These are phyloP conservation scores for Cetonia aurata DNA, from an alignment of 2,888 invertebrate genomes.

Conservation along the genomic window DNA sequence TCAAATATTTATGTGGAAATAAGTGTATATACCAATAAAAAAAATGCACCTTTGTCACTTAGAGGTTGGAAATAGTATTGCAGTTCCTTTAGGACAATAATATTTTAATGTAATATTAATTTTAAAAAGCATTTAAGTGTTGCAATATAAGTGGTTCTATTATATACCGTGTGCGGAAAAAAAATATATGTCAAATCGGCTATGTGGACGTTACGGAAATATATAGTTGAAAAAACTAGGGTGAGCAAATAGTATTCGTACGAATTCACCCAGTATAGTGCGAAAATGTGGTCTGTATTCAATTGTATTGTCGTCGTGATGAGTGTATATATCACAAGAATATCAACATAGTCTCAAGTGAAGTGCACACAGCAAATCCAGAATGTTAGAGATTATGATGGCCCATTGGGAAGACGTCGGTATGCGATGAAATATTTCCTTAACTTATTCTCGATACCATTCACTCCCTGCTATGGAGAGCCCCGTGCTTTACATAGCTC, in stretches of 20 bases:
- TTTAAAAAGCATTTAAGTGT: conserved; percentile 16
- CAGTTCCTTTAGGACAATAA: background rate
- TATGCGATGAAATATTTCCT: conserved; percentile 36
- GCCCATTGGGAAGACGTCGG: background rate
- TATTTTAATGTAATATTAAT: conserved; percentile 19
- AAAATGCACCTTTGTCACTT: conserved; percentile 17
- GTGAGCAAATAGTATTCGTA: background rate
- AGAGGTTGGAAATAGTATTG: conserved; percentile 9
- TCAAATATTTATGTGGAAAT: conserved; percentile 24
- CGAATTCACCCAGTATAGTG: background rate
- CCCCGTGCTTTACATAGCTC: conserved; percentile 64
- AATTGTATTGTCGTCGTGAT: background rate
- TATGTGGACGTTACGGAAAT: conserved; percentile 39
- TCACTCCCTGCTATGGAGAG: conserved; percentile 62
- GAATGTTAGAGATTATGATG: conserved; percentile 5
- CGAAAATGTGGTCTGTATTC: conserved; percentile 10
- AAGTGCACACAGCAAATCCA: background rate
- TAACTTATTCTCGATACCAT: conserved; percentile 24
- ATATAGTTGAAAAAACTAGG: conserved; percentile 22
- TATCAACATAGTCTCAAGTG: background rate
- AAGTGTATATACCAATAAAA: background rate
- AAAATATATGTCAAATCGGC: conserved; percentile 36
- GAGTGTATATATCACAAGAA: background rate
- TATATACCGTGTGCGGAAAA: conserved; percentile 38
- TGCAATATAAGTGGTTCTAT: conserved; percentile 33